Conservation (phyloP, 2,113 vertebrate species). For the Myotis brandtii region DNA sequence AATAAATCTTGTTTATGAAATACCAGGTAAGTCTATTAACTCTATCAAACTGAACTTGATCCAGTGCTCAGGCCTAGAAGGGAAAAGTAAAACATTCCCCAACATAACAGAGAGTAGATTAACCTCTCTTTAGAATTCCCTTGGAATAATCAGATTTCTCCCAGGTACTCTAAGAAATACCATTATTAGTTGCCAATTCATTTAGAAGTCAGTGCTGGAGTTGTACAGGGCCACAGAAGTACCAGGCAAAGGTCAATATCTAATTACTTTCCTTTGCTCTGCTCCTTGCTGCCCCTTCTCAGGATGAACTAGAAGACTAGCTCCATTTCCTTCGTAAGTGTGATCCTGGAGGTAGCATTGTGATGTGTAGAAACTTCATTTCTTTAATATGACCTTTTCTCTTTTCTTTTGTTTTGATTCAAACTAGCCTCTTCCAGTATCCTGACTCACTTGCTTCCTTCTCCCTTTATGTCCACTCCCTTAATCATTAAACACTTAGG, state of each 20-base stretch:
- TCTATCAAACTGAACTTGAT: not conserved
- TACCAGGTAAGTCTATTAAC: not conserved
- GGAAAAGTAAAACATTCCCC: not conserved
- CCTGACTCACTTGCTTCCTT: not conserved
- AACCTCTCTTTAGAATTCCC: not conserved
- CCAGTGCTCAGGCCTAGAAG: not conserved
- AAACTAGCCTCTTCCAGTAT: not conserved
- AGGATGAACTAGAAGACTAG: not conserved
- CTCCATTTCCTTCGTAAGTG: not conserved
- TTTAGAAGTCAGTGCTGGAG: not conserved
- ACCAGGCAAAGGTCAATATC: not conserved
- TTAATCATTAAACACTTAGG: not conserved
- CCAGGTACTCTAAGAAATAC: not conserved
- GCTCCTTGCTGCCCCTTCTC: not conserved
- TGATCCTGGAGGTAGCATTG: not conserved
- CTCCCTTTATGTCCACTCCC: not conserved
- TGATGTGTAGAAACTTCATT: not conserved
- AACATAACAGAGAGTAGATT: not conserved
- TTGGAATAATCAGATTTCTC: not conserved
- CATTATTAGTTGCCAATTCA: not conserved
- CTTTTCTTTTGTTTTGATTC: not conserved
- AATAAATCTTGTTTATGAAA: not conserved
- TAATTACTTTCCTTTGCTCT: not conserved
- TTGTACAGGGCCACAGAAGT: not conserved
- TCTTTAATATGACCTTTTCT: not conserved